These are phyloP conservation scores for Gisinianus flammeolus DNA, from an alignment of 2,888 invertebrate genomes.

Conservation along the genomic window DNA sequence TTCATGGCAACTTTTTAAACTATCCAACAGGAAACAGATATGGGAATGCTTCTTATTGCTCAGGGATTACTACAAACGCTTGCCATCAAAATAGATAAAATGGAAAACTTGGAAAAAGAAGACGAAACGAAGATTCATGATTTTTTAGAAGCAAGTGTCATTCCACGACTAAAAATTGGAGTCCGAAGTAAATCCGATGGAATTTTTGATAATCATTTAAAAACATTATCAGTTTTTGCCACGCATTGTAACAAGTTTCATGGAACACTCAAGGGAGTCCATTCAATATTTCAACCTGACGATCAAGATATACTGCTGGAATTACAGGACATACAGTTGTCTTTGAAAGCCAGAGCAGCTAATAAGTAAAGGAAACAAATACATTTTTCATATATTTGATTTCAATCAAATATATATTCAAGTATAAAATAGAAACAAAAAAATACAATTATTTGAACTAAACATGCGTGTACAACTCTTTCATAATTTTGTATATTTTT, in stretches of 20 bases:
- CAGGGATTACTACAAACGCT: conserved; percentile 9
- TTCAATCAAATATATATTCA: not conserved
- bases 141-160: conserved; percentile 16
- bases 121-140: not conserved
- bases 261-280: conserved; percentile 24
- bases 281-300: conserved; percentile 6
- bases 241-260: conserved; percentile 18
- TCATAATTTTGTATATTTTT: too few relatives aligned
- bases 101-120: not conserved
- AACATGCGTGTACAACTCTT: not conserved
- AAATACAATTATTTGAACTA: not conserved
- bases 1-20: too few relatives aligned
- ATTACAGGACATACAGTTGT: conserved; percentile 27
- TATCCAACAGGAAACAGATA: conserved; percentile 34
- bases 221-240: conserved; percentile 11
- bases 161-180: conserved; percentile 25
- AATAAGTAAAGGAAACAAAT: conserved; percentile 24
- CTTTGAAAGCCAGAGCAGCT: conserved; percentile 16
- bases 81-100: conserved; percentile 2
- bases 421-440: not conserved
- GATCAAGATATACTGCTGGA: conserved; percentile 25
- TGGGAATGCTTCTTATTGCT: conserved; percentile 15
- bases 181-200: conserved; percentile 24
- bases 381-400: not conserved
- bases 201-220: conserved; percentile 23